These are phyloP conservation scores for Apeira syringaria DNA, from an alignment of 2,888 invertebrate species.

Conservation along the genomic window DNA sequence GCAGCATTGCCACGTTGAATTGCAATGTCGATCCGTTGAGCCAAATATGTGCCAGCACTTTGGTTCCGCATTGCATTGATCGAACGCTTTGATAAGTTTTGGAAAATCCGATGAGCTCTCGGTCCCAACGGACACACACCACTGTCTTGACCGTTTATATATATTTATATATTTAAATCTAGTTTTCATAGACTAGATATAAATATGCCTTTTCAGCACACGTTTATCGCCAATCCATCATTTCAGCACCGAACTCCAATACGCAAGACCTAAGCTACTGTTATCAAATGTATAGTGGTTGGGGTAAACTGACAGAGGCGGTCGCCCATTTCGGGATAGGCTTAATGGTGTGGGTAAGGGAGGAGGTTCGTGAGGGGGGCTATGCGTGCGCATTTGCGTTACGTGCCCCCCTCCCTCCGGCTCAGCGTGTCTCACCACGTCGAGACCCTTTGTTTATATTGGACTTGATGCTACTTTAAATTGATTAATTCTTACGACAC, in stretches of 20 bases:
- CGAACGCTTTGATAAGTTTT: too few relatives aligned
- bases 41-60: too few relatives aligned
- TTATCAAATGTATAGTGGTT: slow-evolving; percentile 33
- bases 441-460: slow-evolving; percentile 78
- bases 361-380: slow-evolving; percentile 55
- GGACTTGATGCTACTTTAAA: slow-evolving; percentile 76
- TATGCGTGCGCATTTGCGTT: slow-evolving; percentile 63
- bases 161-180: too few relatives aligned
- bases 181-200: too few relatives aligned
- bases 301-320: slow-evolving; percentile 73
- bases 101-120: too few relatives aligned
- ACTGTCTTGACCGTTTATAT: too few relatives aligned
- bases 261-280: slow-evolving; percentile 4
- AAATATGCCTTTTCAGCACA: too few relatives aligned
- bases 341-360: slow-evolving; percentile 56
- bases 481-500: slow-evolving; percentile 77
- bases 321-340: slow-evolving; percentile 66
- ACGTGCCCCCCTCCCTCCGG: slow-evolving; percentile 40
- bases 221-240: too few relatives aligned
- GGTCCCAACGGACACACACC: too few relatives aligned
- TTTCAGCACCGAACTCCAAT: not conserved
- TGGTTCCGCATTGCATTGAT: too few relatives aligned
- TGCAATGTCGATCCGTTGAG: too few relatives aligned
- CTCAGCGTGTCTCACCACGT: slow-evolving; percentile 62
- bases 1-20: too few relatives aligned